Percentiles rank a stretch among this genome's conserved stretches.
Conservation (phyloP, 1,140 invertebrate genomes). For the Aradophagus sp. region DNA sequence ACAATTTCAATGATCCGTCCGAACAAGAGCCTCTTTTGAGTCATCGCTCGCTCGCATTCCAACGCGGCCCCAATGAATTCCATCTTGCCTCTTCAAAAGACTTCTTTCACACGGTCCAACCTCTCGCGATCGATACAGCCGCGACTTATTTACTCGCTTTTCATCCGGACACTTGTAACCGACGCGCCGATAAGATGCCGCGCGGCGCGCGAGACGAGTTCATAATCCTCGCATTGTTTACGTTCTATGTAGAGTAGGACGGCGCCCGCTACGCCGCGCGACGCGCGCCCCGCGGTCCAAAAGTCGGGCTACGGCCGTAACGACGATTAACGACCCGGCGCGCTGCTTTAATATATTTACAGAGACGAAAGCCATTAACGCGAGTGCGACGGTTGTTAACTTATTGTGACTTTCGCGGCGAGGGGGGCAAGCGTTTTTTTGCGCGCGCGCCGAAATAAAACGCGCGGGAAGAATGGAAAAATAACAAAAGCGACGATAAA, state of each 20-base stretch:
- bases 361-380: too few species aligned
- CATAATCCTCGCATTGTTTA: slow-evolving; percentile 21
- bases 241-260: slow-evolving; percentile 5
- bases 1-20: slow-evolving; percentile 52
- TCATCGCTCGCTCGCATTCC: slow-evolving; percentile 52
- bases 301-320: too few species aligned
- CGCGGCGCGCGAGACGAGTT: slow-evolving; percentile 7
- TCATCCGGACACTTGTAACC: slow-evolving; percentile 34
- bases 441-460: too few species aligned
- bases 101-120: slow-evolving; percentile 42
- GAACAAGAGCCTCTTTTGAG: slow-evolving; percentile 52
- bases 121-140: slow-evolving; percentile 45
- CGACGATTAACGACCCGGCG: too few species aligned
- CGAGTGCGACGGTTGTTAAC: too few species aligned
- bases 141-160: slow-evolving; percentile 46
- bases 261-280: background rate
- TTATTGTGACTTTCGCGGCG: too few species aligned
- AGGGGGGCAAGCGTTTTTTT: too few species aligned
- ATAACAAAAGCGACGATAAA: too few species aligned
- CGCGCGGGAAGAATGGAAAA: too few species aligned
- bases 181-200: slow-evolving; percentile 26
- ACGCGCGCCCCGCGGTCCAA: too few species aligned
- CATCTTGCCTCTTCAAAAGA: slow-evolving; percentile 43
- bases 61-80: slow-evolving; percentile 38
- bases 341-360: too few species aligned